These are phyloP conservation scores for Microplitis deprimator DNA, from an alignment of 2,888 invertebrate genomes.

Conservation along the genomic window DNA sequence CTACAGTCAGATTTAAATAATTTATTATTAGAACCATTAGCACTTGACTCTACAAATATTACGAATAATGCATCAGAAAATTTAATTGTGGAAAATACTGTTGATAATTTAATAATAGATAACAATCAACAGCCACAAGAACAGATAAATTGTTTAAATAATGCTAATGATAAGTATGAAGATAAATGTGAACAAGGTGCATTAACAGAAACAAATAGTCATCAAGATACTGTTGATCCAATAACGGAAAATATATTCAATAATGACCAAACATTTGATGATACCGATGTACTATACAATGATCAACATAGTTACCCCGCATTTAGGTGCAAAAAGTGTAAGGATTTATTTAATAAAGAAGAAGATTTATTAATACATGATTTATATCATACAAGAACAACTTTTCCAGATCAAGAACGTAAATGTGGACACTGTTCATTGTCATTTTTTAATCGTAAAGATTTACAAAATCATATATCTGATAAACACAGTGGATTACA, in stretches of 20 bases:
- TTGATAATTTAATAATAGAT: conserved; percentile 23
- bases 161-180: conserved; percentile 11
- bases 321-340: conserved; percentile 32
- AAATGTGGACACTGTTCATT: conserved; percentile 58
- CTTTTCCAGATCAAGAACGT: conserved; percentile 36
- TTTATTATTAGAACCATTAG: conserved; percentile 43
- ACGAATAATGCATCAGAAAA: conserved; percentile 8
- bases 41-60: conserved; percentile 28
- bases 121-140: background rate
- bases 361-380: conserved; percentile 41
- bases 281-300: background rate
- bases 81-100: conserved; percentile 12
- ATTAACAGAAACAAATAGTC: conserved; percentile 10
- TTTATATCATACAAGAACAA: conserved; percentile 20
- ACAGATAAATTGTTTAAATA: conserved; percentile 9
- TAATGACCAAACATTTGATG: conserved; percentile 26
- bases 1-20: conserved; percentile 50
- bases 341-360: conserved; percentile 29
- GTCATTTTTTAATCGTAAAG: conserved; percentile 52
- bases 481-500: conserved; percentile 54
- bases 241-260: conserved; percentile 32
- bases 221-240: background rate
- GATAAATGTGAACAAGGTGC: conserved; percentile 45
- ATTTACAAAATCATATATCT: conserved; percentile 58
- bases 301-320: conserved; percentile 1